phyloP scores from a whole-genome alignment of 1,140 invertebrate species.

The Drosophila baimaii region DNA sequence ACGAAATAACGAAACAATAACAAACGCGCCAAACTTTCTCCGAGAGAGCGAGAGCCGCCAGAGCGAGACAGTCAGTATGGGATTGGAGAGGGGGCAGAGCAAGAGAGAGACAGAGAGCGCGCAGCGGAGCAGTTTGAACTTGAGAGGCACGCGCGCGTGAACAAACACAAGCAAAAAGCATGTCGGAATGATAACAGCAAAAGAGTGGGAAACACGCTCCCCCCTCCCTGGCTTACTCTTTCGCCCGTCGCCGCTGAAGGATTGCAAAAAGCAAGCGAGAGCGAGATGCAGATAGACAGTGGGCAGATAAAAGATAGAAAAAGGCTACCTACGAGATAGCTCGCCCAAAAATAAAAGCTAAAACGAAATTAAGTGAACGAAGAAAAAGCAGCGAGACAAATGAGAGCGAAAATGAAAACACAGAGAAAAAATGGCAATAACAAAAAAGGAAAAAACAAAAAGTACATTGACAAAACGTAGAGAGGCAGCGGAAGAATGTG shows the following conservation, averaged over 20 bases:
- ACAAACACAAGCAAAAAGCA: slow-evolving; percentile 74
- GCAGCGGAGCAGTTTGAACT: slow-evolving; percentile 60
- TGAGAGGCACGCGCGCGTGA: slow-evolving; percentile 81
- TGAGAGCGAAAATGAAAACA: slow-evolving; percentile 80
- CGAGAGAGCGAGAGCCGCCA: slow-evolving; percentile 49
- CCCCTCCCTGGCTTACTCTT: slow-evolving; percentile 14
- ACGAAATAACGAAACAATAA: slow-evolving; percentile 82
- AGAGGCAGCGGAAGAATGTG: slow-evolving; percentile 70
- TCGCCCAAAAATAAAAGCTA: slow-evolving; percentile 58
- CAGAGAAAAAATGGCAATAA: slow-evolving; percentile 61
- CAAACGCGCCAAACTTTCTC: slow-evolving; percentile 81
- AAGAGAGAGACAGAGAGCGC: slow-evolving; percentile 8
- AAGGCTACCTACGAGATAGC: slow-evolving; percentile 51
- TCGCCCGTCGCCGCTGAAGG: slow-evolving; percentile 12
- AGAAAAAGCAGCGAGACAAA: slow-evolving; percentile 57
- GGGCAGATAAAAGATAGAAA: slow-evolving; percentile 61
- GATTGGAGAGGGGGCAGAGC: slow-evolving; percentile 11
- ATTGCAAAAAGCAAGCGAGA: slow-evolving; percentile 41
- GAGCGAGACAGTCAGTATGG: slow-evolving; percentile 14
- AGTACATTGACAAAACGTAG: background rate
- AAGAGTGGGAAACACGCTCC: slow-evolving; percentile 22
- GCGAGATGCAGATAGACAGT: slow-evolving; percentile 40
- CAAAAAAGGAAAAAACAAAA: slow-evolving; percentile 21
- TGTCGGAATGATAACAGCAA: slow-evolving; percentile 75
- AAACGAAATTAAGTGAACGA: slow-evolving; percentile 28